Conservation (phyloP, 2,113 vertebrate genomes). For the Cacatua alba region DNA sequence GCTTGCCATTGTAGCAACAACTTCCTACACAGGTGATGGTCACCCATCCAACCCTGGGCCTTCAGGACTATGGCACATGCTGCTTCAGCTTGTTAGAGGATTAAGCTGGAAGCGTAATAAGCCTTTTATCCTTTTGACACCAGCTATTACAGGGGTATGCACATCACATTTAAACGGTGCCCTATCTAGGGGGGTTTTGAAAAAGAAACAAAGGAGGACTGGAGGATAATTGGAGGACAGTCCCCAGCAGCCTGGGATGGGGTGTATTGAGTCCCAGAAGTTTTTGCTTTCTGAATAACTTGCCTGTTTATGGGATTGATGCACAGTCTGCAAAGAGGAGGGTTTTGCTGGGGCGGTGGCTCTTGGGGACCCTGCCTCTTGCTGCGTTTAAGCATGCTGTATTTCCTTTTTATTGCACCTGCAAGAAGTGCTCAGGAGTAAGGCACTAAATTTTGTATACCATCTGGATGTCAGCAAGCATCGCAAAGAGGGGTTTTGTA, state of each 20-base stretch:
- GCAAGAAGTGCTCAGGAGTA: background rate
- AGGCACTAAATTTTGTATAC: slow-evolving; percentile 38
- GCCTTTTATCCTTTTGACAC: slow-evolving; percentile 33
- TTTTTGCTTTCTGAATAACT: background rate
- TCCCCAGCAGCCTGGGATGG: background rate
- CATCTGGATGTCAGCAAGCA: slow-evolving; percentile 25
- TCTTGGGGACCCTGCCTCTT: background rate
- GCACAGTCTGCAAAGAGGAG: background rate
- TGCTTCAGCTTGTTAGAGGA: slow-evolving; percentile 19
- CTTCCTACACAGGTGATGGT: background rate
- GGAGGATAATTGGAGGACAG: background rate
- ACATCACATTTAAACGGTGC: background rate
- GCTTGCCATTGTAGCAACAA: background rate
- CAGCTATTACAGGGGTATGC: background rate
- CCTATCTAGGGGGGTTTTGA: background rate
- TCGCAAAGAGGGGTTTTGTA: background rate
- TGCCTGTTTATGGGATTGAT: background rate
- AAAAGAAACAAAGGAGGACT: background rate
- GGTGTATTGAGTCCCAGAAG: background rate
- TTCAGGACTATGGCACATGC: background rate
- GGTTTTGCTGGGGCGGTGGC: background rate
- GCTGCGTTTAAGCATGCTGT: background rate
- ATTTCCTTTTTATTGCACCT: slow-evolving; percentile 61
- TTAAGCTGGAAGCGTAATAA: slow-evolving; percentile 34
- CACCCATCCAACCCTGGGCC: fast-evolving